phyloP scores from a whole-genome alignment of 2,888 invertebrate species.

The Sipha maydis region DNA sequence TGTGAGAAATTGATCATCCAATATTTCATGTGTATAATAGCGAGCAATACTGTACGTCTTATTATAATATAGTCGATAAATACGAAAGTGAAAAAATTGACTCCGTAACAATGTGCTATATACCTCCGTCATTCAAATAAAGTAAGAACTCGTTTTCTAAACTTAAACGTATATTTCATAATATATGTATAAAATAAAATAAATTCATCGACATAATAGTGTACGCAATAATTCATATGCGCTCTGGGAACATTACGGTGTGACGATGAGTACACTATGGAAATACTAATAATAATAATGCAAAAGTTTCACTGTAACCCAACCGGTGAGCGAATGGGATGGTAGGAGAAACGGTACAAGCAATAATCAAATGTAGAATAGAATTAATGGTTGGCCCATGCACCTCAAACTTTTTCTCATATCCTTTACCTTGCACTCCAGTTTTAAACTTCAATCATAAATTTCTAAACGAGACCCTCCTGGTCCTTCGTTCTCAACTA shows the following conservation, averaged over 20 bases:
- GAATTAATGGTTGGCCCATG: slow-evolving; percentile 50
- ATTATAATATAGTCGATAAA: no score
- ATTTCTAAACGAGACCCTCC: slow-evolving; percentile 34
- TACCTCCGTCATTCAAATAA: no score
- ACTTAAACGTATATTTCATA: no score
- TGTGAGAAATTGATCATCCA: no score
- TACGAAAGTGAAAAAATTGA: no score
- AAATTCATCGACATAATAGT: no score
- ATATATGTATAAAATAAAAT: no score
- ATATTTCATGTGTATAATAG: no score
- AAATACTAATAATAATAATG: slow-evolving; percentile 28
- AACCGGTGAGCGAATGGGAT: not conserved
- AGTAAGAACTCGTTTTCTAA: no score
- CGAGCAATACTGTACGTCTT: no score
- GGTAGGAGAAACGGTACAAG: not conserved
- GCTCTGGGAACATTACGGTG: slow-evolving; percentile 2
- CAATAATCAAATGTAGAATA: slow-evolving; percentile 55
- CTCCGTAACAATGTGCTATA: no score
- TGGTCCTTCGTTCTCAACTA: not conserved
- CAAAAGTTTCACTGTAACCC: slow-evolving; percentile 32
- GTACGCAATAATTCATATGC: not conserved
- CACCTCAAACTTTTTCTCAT: slow-evolving; percentile 59
- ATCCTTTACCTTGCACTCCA: slow-evolving; percentile 37
- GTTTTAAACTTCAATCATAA: slow-evolving; percentile 57
- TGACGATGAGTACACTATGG: not conserved